Evolutionary conservation across 2,888 invertebrate species (phyloP).

Genomic region (Aphrophora alni): DNA sequence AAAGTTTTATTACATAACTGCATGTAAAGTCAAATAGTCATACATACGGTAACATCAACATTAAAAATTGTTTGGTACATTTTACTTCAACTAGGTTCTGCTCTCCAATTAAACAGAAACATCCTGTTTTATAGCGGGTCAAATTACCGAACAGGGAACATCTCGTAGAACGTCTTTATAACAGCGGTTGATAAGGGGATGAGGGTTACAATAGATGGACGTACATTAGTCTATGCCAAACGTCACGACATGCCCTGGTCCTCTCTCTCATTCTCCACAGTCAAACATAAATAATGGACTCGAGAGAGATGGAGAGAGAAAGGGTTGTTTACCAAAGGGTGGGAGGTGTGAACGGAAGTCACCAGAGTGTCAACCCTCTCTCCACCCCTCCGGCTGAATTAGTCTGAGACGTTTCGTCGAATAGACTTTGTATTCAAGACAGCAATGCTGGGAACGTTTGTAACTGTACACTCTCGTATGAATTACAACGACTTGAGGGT

Average conservation of each 20-base stretch:
- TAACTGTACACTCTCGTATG: neutral
- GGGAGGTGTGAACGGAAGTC: conserved; percentile 6
- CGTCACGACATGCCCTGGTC: neutral
- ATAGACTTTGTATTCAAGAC: conserved; percentile 9
- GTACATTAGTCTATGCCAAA: neutral
- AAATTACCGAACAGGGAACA: neutral
- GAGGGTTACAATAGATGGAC: neutral
- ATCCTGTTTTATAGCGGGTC: neutral
- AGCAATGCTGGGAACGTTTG: neutral
- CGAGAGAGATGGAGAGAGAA: neutral
- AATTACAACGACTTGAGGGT: neutral
- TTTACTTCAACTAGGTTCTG: no score
- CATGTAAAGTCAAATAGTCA: no score
- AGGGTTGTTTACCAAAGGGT: neutral
- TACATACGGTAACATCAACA: no score
- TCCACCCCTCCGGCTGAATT: neutral
- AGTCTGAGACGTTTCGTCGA: neutral
- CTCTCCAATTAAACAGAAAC: neutral
- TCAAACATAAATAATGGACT: conserved; percentile 6
- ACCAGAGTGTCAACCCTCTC: neutral
- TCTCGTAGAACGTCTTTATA: neutral
- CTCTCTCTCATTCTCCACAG: neutral
- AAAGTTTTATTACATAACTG: no score
- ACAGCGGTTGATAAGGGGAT: neutral
- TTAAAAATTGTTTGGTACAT: no score